Evolutionary conservation across 2,888 invertebrate genomes (phyloP), one percentile per base, ranked within the genome.

Genomic region (Barypeithes pellucidus): DNA sequence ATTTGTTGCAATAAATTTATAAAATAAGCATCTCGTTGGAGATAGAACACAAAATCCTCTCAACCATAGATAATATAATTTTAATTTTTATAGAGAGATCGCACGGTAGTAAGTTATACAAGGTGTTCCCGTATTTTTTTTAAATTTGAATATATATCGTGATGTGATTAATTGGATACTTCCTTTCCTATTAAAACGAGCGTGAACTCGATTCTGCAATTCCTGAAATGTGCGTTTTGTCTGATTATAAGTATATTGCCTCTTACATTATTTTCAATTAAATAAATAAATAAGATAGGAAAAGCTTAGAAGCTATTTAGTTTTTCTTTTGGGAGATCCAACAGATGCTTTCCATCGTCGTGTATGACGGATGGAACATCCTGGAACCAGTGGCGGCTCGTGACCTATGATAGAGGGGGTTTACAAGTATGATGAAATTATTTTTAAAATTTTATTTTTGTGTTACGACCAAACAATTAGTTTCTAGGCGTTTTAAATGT

Each of bases 1-100:
- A 76, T 76, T 76, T 76, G 68, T 72, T 72, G 76, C 74, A 74
- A 76, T 76, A 76, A 76, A 76, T 76, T 76, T 76, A 62, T 76
- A 72, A 74, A 72, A 76, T 76, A 76, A 76, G 72, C 72, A 76
- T 76, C 76, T 66, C 29, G 63, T 50, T 29, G 50, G 65, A 62
- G 67, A 71, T 75, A 67, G 71, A 66, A 75, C 71, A 70, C 71
- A 71, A 72, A 75, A 71, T 72, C 61, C 65, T 72, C 71, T 75
- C 75, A 63, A 71, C 63, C 67, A 71, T 75, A 75, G 71, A 71
- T 71, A 75, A 72, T 75, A 63, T 67, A 75, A 67, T 75, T 71
- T 75, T 67, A 22, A 71, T 67, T 75, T 75, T 75, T 75, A 68
- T 60, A 68, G 60, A 57, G 65, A 68, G 47, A 47, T 68, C 43